Conservation (phyloP, 1,140 invertebrate species). For the Zophobas atratus region DNA sequence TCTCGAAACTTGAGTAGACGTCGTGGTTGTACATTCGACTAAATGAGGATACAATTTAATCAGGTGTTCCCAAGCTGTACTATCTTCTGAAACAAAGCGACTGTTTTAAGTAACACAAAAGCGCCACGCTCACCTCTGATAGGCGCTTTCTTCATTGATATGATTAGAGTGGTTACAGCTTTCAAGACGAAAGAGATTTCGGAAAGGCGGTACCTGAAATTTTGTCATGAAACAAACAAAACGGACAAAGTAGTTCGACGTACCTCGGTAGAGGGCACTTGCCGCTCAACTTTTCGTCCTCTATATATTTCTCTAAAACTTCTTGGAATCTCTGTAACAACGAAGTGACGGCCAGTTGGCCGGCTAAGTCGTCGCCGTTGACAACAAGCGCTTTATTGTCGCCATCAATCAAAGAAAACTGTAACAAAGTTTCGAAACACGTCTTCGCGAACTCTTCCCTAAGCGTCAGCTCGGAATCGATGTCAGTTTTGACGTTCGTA, state of each 20-base stretch:
- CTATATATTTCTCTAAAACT: slow-evolving; percentile 90
- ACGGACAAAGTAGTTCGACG: slow-evolving; percentile 1
- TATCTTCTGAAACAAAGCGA: slow-evolving; percentile 77
- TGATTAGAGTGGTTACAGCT: slow-evolving; percentile 92
- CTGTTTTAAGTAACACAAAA: neutral
- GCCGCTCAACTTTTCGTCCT: slow-evolving; percentile 90
- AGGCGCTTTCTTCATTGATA: slow-evolving; percentile 93
- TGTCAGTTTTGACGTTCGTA: slow-evolving; percentile 78
- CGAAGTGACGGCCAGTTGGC: slow-evolving; percentile 91
- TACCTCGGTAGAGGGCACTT: slow-evolving; percentile 93
- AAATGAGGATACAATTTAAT: slow-evolving; percentile 92
- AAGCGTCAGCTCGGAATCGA: slow-evolving; percentile 86
- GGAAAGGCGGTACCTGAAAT: slow-evolving; percentile 88
- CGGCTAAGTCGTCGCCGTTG: slow-evolving; percentile 73
- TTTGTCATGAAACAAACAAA: slow-evolving; percentile 47
- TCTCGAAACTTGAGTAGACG: slow-evolving; percentile 83
- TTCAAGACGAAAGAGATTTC: slow-evolving; percentile 98
- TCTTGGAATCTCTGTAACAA: slow-evolving; percentile 94
- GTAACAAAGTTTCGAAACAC: slow-evolving; percentile 96
- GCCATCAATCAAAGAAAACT: slow-evolving; percentile 89
- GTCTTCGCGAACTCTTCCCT: slow-evolving; percentile 96
- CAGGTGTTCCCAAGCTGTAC: slow-evolving; percentile 92
- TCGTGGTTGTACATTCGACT: slow-evolving; percentile 89
- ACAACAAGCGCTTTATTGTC: slow-evolving; percentile 68
- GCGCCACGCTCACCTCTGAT: slow-evolving; percentile 4